Evolutionary conservation across 1,140 invertebrate species (phyloP).

Genomic region (Drosophila pruinosa): DNA sequence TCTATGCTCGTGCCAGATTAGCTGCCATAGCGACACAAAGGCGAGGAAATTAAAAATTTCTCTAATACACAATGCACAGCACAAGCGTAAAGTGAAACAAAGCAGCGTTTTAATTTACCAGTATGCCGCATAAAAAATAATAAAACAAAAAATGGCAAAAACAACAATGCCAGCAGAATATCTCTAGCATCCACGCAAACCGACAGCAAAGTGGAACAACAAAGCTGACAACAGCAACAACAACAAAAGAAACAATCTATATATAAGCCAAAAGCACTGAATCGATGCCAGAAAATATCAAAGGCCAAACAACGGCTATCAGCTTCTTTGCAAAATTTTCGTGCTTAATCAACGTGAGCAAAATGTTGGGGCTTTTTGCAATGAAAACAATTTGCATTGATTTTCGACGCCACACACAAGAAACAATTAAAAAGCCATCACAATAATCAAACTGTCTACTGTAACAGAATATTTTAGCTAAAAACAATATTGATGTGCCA

Average conservation of each 20-base stretch:
- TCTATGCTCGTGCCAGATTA: constrained; percentile 57
- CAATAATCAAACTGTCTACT: neutral
- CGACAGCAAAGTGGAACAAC: constrained; percentile 28
- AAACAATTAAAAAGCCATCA: constrained; percentile 12
- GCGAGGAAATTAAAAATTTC: constrained; percentile 67
- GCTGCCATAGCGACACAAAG: constrained; percentile 37
- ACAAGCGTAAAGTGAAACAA: constrained; percentile 61
- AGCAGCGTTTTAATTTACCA: constrained; percentile 69
- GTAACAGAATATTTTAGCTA: neutral
- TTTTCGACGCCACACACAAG: neutral
- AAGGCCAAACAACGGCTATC: constrained; percentile 35
- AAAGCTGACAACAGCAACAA: neutral
- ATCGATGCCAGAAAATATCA: constrained; percentile 21
- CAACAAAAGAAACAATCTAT: neutral
- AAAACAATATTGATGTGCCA: neutral
- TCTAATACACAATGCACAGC: constrained; percentile 51
- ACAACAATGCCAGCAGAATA: neutral
- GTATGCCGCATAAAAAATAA: constrained; percentile 22
- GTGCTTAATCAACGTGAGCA: constrained; percentile 32
- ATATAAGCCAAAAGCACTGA: neutral
- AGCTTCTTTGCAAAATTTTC: constrained; percentile 28
- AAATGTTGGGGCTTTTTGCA: constrained; percentile 23
- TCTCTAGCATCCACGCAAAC: neutral
- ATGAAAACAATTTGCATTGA: constrained; percentile 22
- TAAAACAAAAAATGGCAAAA: neutral